Evolutionary conservation across 2,888 invertebrate species (phyloP), one percentile per base, ranked within the genome.

Genomic region (Thymelicus acteon): DNA sequence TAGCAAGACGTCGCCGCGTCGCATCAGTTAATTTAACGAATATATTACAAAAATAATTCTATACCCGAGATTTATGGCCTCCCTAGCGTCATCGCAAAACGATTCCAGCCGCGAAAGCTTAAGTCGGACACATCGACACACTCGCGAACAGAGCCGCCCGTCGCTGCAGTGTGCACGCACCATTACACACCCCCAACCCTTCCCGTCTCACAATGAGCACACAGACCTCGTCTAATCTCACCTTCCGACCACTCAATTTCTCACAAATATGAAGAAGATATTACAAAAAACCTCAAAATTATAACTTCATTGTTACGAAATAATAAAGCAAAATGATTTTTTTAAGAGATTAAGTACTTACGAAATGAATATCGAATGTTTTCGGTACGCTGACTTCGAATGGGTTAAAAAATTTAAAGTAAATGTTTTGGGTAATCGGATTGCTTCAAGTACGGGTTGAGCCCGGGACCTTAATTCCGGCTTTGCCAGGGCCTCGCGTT

Each of bases 361-460:
- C 78, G 76, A 79, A 81, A 77, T 76, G 74, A 75, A 77, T 77
- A 77, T 77, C 76, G 73, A 71, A 72, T 74, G 79, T 84, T 84
- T 57, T 81, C 88, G 85, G 83, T 80, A 81, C 84, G 80, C 82
- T 88, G 80, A 73, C 74, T 83, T 78, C 79, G 83, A 81, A 83
- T 78, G 77, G 79, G 78, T 79, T 80, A 81, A 80, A 79, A 80
- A 79, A 77, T 79, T 80, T 80, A 80, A 79, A 80, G 79, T 82
- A 86, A 85, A 85, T 83, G 86, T 85, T 80, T 80, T 73, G 72
- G 70, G 72, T 88, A 88, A 89, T 85, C 85, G 84, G 86, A 86
- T 88, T 86, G 64, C 60, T 49, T 64, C 49, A 57, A 70, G 70
- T 64, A 58, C 62, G 61, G 60, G 61, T 40, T 64, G 48, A 58